Conservation (phyloP, 2,888 invertebrate species). For the Stenchaetothrips biformis region DNA sequence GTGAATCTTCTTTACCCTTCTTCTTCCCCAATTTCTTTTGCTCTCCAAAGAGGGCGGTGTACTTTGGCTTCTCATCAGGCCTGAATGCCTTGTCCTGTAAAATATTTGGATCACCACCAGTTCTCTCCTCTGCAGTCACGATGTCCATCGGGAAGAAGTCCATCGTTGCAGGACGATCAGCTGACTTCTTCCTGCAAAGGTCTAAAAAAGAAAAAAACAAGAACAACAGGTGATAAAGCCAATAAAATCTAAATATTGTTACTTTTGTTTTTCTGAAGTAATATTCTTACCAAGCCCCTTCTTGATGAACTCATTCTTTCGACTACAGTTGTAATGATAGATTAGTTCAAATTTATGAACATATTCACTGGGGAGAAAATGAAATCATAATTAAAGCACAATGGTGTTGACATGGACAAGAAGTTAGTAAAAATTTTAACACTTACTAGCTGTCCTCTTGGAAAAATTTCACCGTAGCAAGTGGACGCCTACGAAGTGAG, state of each 20-base stretch:
- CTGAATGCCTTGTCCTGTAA: constrained; percentile 55
- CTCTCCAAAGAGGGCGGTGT: constrained; percentile 52
- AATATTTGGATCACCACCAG: constrained; percentile 67
- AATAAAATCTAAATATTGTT: not conserved
- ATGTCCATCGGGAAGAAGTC: constrained; percentile 77
- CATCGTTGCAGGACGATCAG: constrained; percentile 55
- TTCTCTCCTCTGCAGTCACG: constrained; percentile 64
- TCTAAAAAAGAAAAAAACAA: constrained; percentile 30
- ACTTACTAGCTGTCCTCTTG: constrained; percentile 79
- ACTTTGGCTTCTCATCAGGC: constrained; percentile 52
- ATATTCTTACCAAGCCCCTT: constrained; percentile 70
- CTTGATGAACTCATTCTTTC: constrained; percentile 74
- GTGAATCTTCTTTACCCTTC: constrained; percentile 38
- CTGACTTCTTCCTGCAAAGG: constrained; percentile 50
- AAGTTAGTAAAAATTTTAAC: constrained; percentile 26
- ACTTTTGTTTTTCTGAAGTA: constrained; percentile 20
- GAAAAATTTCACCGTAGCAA: constrained; percentile 79
- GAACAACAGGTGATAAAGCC: constrained; percentile 13
- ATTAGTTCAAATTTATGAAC: constrained; percentile 67
- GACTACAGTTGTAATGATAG: constrained; percentile 69
- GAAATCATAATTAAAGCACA: not conserved
- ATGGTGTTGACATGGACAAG: not conserved
- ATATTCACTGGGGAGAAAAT: constrained; percentile 59
- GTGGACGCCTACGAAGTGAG: constrained; percentile 64
- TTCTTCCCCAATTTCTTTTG: constrained; percentile 47